Evolutionary conservation across 2,797 vertebrate species (phyloP).

Genomic region (Fundulus diaphanus): DNA sequence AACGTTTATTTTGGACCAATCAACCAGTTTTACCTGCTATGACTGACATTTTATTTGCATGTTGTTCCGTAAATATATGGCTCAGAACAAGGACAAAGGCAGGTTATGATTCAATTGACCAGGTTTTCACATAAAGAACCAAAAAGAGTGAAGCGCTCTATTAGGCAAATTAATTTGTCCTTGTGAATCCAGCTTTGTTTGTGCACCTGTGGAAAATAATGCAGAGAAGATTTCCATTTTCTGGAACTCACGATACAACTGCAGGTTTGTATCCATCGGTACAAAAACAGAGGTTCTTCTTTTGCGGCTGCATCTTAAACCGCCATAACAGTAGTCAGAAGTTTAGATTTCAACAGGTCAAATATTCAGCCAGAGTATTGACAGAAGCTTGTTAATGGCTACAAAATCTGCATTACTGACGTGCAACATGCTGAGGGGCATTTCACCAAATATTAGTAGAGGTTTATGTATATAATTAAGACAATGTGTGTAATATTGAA

Average conservation of each 20-base stretch:
- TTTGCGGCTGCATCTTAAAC: neutral
- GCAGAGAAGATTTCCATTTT: neutral
- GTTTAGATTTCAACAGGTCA: neutral
- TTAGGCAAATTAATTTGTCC: neutral
- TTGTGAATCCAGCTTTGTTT: neutral
- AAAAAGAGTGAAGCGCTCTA: neutral
- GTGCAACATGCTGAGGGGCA: neutral
- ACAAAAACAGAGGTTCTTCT: neutral
- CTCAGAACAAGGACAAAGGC: neutral
- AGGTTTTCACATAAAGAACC: neutral
- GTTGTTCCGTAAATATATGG: neutral
- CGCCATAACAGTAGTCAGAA: neutral
- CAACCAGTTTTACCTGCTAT: neutral
- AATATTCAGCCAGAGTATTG: neutral
- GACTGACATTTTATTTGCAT: neutral
- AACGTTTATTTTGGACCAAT: neutral
- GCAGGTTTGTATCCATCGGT: neutral
- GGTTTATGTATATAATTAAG: too few species aligned
- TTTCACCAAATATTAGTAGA: too few species aligned
- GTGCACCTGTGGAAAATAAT: neutral
- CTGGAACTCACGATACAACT: neutral
- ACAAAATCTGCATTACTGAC: neutral
- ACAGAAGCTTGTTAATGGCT: neutral
- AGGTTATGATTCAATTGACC: neutral
- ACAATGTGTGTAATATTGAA: neutral